Base-by-base conservation (phyloP, 2,113 vertebrate species). In the Phrynosoma blainvillii region DNA sequence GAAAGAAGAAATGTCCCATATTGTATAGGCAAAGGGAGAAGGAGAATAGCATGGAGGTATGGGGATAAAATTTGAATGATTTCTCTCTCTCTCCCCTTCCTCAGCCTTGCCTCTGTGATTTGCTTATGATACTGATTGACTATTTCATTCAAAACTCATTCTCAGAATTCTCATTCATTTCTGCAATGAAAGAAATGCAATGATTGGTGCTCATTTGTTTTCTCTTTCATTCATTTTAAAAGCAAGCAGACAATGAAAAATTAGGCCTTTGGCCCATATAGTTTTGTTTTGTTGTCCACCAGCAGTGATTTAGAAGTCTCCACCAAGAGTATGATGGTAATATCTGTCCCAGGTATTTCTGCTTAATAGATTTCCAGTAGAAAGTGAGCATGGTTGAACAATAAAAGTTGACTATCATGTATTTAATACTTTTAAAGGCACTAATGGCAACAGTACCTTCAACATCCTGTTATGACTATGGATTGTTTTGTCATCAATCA, bases 401-500 rank as follows among this genome's bases (percentile, higher is more conserved):
- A 77, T 47, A 9, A 12, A 77, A 47, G 40, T 47, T 9, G 75
- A n/a, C 77, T n/a, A 79, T 79, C 27, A 54, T 54, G 47, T 30
- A 30, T 54, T 54, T 79, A 54, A 56, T 54, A 79, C 47, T 79
- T 79, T 52, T n/a, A n/a, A 54, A 30, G 6, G n/a, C 32, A 59
- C 74, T 84, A 16, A 74, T 74, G 83, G 8, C 36, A 23, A n/a
- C 71, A 75, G 47, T 13, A 84, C 59, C 80, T 66, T 59, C 62
- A 40, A 65, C 62, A 25, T 82, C 20, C 16, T 74, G 65, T 56
- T 59, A 71, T 16, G 42, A 11, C 47, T 25, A 56, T 59, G n/a
- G 52, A 75, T 16, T 84, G 68, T 74, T 84, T 84, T 74, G 47
- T 84, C 47, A 84, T 74, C 56, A 56, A 59, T 74, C 70, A 36